phyloP scores from a whole-genome alignment of 2,888 invertebrate species.

The Caenorhabditis zanzibari region DNA sequence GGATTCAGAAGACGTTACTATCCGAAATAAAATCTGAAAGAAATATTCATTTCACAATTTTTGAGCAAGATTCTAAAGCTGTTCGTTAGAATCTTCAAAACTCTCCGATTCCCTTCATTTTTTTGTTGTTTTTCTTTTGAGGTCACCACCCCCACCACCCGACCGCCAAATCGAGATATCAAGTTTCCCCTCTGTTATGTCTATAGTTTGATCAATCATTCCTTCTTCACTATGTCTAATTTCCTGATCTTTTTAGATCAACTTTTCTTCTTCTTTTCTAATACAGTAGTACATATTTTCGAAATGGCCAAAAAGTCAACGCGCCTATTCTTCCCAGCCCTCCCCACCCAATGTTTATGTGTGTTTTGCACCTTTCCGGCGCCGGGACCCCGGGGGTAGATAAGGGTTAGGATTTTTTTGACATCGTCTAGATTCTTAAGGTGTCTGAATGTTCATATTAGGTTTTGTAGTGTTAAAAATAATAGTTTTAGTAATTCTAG shows the following conservation, averaged over 20 bases:
- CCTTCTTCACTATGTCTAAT: too few relatives aligned
- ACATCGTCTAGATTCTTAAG: too few relatives aligned
- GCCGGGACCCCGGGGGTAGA: neutral
- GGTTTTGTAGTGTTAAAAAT: too few relatives aligned
- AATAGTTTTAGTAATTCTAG: too few relatives aligned
- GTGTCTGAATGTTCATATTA: too few relatives aligned
- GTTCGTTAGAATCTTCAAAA: too few relatives aligned
- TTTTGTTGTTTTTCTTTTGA: neutral
- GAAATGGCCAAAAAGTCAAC: slow-evolving; percentile 3
- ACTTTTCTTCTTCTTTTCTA: too few relatives aligned
- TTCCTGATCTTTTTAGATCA: slow-evolving; percentile 1
- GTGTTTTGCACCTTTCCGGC: slow-evolving; percentile 5
- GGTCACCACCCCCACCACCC: neutral
- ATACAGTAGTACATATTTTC: neutral
- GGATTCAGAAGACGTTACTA: too few relatives aligned
- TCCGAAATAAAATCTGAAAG: too few relatives aligned
- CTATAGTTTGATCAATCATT: slow-evolving; percentile 1
- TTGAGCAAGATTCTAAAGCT: too few relatives aligned
- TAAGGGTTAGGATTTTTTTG: too few relatives aligned
- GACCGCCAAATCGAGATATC: neutral
- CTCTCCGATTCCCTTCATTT: neutral
- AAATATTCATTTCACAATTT: too few relatives aligned
- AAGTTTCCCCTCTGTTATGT: neutral
- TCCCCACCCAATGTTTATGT: slow-evolving; percentile 7
- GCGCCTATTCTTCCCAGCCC: neutral